Percentiles rank a stretch among this genome's conserved stretches.
Conservation (phyloP, 2,113 vertebrate genomes). For the Brachyistius frenatus region DNA sequence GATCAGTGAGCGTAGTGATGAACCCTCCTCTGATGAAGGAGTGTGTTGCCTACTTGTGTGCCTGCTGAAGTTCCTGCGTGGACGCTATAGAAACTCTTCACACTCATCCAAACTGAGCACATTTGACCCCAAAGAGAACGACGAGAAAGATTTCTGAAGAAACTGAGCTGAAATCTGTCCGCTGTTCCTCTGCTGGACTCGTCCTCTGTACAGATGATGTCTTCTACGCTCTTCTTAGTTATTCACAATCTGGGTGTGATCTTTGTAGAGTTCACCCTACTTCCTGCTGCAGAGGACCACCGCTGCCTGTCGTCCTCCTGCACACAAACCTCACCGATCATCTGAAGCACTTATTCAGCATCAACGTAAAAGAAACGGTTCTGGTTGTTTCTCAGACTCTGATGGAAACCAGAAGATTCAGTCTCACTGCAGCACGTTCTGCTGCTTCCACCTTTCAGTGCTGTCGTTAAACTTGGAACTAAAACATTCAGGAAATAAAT, state of each 20-base stretch:
- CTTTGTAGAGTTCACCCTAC: neutral
- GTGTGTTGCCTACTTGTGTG: conserved; percentile 19
- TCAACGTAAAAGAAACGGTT: too few relatives aligned
- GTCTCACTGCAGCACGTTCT: too few relatives aligned
- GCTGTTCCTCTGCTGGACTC: neutral
- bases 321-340: too few relatives aligned
- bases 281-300: neutral
- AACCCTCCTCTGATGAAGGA: conserved; percentile 17
- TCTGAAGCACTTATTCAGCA: too few relatives aligned
- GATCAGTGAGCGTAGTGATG: too few relatives aligned
- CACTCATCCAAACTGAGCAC: conserved; percentile 9
- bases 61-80: conserved; percentile 15
- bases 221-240: too few relatives aligned
- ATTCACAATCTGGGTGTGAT: conserved; percentile 20
- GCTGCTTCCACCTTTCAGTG: neutral
- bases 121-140: conserved; percentile 16
- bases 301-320: neutral
- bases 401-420: too few relatives aligned
- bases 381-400: too few relatives aligned
- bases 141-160: neutral
- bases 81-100: conserved; percentile 2
- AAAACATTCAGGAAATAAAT: too few relatives aligned
- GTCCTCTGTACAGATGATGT: neutral
- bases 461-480: too few relatives aligned
- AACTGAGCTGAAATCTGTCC: conserved; percentile 4